phyloP scores from a whole-genome alignment of 2,113 vertebrate genomes.

The Nyctereutes procyonoides region DNA sequence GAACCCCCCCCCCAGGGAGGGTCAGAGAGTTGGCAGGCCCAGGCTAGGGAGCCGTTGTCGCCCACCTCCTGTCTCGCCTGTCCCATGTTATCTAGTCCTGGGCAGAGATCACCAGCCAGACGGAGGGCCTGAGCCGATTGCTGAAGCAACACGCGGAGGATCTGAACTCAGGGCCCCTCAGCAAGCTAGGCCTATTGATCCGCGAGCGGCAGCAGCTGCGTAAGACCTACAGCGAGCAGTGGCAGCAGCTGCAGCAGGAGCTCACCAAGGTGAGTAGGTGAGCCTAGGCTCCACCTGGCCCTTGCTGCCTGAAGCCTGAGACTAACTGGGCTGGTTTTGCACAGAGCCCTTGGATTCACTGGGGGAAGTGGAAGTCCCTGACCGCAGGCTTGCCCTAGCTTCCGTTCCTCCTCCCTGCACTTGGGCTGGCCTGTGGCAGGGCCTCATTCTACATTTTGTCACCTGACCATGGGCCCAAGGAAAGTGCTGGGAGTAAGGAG shows the following conservation, averaged over 20 bases:
- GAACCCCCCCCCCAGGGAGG: background rate
- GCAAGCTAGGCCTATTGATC: slow-evolving; percentile 94
- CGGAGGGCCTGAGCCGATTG: slow-evolving; percentile 92
- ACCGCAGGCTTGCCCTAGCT: background rate
- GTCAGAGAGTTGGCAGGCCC: background rate
- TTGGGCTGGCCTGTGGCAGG: background rate
- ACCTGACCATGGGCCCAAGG: background rate
- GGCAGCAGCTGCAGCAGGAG: slow-evolving; percentile 94
- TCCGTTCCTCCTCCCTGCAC: background rate
- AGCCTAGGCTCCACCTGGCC: background rate
- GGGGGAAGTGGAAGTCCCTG: slow-evolving; percentile 53
- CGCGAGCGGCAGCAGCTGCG: slow-evolving; percentile 96
- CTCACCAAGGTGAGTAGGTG: slow-evolving; percentile 86
- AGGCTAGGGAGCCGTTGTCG: background rate
- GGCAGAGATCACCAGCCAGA: slow-evolving; percentile 92
- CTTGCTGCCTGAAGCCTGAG: fast-evolving
- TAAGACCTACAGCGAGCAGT: slow-evolving; percentile 92
- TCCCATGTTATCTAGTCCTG: slow-evolving; percentile 88
- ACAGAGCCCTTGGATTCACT: background rate
- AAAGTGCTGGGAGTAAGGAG: background rate
- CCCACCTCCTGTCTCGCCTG: background rate
- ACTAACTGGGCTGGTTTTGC: background rate
- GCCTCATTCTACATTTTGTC: background rate
- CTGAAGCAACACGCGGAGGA: slow-evolving; percentile 93
- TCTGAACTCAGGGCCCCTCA: slow-evolving; percentile 92